Base-by-base conservation (phyloP, 2,888 invertebrate species). In the Sphaerophoria taeniata region DNA sequence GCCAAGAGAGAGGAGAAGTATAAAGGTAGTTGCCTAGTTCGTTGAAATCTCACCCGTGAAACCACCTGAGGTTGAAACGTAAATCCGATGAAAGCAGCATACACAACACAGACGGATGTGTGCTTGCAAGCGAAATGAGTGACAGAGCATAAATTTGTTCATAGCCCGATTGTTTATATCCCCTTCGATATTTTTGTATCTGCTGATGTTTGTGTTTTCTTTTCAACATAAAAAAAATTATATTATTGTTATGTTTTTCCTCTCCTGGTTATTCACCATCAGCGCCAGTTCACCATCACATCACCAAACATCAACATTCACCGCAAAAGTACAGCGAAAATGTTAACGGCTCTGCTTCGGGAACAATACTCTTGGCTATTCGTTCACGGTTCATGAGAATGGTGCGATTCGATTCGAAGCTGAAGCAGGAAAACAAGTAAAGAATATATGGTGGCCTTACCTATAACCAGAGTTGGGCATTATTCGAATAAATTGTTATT, bases 21-120 rank as follows among this genome's bases (percentile, higher is more conserved):
- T 39, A 39, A 39, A 56, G 7, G 24, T 33, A n/a, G 5, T 16
- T 36, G 11, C 5, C 31, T 12, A 63, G 76, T 75, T 70, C 60
- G 58, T 49, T 73, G 85, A 85, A 85, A 85, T 85, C 81, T 81
- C 85, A 85, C 85, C 81, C 85, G 77, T 81, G 73, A 85, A 85
- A 85, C 85, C 85, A 85, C 85, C 81, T 85, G 85, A 85, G 85
- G 85, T 85, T 85, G 85, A 85, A 85, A 85, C 81, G 70, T 60
- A 81, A 85, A 81, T 85, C 85, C 81, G 73, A 76, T 65, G 69
- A 74, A 71, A 77, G 65, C 65, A 49, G 9, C 12, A 14, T 6
- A 51, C n/a, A 39, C 7, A 11, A 49, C 47, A 49, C 76, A 85
- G 76, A 77, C 85, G 81, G 81, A 81, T 85, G 76, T 85, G 81